Conservation (phyloP, 2,888 invertebrate genomes). For the Tipula helvola region DNA sequence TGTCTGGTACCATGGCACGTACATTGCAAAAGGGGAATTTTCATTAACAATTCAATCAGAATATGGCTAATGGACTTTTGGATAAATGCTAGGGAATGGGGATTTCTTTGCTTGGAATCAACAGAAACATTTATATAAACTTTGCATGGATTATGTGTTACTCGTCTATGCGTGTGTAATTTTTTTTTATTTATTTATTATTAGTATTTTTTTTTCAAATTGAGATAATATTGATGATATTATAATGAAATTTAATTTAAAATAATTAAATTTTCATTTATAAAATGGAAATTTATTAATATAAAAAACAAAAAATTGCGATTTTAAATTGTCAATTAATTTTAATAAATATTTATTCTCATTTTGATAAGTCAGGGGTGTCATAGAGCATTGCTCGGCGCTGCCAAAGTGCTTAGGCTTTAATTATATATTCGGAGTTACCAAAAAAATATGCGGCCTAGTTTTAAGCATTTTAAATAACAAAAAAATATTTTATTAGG, state of each 20-base stretch:
- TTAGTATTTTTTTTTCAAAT: not conserved
- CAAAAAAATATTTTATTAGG: not conserved
- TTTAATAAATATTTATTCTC: not conserved
- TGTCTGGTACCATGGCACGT: conserved; percentile 84
- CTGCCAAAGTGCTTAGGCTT: not conserved
- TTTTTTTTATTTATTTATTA: not conserved
- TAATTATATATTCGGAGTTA: not conserved
- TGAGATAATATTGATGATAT: not conserved
- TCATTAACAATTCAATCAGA: conserved; percentile 85
- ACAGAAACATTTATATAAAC: not conserved
- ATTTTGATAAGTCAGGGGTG: not conserved
- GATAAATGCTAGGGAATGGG: not conserved
- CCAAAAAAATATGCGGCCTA: not conserved
- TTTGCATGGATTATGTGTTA: not conserved
- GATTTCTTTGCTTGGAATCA: not conserved
- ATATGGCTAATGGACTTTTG: conserved; percentile 57
- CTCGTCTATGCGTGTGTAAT: not conserved
- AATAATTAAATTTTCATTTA: not conserved
- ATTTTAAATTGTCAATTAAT: not conserved
- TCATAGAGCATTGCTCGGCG: not conserved
- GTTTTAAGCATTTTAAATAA: not conserved
- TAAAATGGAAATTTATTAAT: not conserved
- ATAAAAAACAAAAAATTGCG: not conserved
- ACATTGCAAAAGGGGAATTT: conserved; percentile 65
- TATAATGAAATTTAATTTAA: not conserved